phyloP scores from a whole-genome alignment of 2,797 vertebrate genomes.

The Melopsittacus undulatus region DNA sequence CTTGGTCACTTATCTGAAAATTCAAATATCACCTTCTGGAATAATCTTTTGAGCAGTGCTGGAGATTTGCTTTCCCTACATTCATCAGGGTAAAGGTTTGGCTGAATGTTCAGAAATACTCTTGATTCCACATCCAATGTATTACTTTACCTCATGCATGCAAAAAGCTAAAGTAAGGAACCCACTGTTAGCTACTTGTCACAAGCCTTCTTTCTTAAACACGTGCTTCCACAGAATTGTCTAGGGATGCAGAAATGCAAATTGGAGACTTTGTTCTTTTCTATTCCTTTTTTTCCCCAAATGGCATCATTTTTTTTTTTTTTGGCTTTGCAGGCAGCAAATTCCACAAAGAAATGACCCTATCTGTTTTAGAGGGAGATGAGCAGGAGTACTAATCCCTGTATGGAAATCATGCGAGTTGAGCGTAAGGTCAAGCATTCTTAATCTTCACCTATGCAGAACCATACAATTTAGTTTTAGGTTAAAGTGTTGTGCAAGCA shows the following conservation, averaged over 20 bases:
- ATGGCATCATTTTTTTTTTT: background rate
- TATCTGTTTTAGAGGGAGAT: background rate
- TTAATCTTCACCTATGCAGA: background rate
- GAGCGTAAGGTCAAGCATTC: background rate
- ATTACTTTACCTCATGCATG: background rate
- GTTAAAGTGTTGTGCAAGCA: background rate
- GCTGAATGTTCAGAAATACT: background rate
- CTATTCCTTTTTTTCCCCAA: accelerated
- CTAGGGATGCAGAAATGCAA: background rate
- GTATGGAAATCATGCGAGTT: background rate
- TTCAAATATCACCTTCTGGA: background rate
- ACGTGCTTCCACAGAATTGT: background rate
- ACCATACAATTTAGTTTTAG: background rate
- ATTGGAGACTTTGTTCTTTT: background rate
- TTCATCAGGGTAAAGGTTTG: background rate
- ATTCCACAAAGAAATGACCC: background rate
- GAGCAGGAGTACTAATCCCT: background rate
- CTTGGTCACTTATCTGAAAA: background rate
- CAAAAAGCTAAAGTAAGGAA: background rate
- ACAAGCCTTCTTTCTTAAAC: background rate
- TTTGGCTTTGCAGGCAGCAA: background rate
- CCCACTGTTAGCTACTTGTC: background rate
- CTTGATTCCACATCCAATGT: background rate
- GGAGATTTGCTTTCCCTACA: background rate
- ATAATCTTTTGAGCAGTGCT: background rate